These are phyloP conservation scores for crab-eating macaque (Macaca fascicularis) DNA, from an alignment of 2,113 vertebrate genomes.

Conservation along the genomic window T2T-MFA8v1.1 NC_088379.1:186345501-186346000, in stretches of 20 bases:
- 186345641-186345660: slow-evolving; percentile 18
- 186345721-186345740: not conserved
- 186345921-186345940: not conserved
- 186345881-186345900: not conserved
- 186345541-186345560: not conserved
- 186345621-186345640: not conserved
- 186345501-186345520: slow-evolving; percentile 40
- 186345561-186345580: slow-evolving; percentile 19
- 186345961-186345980: not conserved
- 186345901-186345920: not conserved
- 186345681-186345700: not conserved
- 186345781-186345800: not conserved
- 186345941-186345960: not conserved
- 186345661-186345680: not conserved
- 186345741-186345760: not conserved
- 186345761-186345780: not conserved
- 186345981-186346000: not conserved
- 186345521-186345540: slow-evolving; percentile 45
- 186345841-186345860: not conserved
- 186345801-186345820: not conserved
- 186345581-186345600: not conserved
- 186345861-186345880: not conserved
- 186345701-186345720: not conserved
- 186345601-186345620: not conserved
- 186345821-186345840: not conserved